Conservation (phyloP, 1,140 invertebrate species). For the Leptinotarsa texana region DNA sequence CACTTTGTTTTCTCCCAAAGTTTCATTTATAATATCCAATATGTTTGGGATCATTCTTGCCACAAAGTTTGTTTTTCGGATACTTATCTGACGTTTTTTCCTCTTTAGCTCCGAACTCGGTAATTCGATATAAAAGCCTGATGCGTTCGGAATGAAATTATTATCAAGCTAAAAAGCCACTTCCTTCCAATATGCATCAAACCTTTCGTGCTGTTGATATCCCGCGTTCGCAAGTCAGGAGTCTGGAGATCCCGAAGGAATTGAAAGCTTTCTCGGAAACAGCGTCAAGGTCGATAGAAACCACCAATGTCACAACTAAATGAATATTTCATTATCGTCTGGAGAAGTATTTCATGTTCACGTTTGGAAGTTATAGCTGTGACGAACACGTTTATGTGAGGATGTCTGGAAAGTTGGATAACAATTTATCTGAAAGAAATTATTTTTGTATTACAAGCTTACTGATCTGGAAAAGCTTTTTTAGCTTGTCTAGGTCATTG, state of each 20-base stretch:
- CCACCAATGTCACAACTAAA: background rate
- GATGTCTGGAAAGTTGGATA: no score
- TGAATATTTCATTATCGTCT: background rate
- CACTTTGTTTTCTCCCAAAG: no score
- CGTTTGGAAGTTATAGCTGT: background rate
- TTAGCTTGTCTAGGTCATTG: no score
- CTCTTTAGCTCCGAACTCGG: background rate
- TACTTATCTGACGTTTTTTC: no score
- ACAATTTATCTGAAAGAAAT: no score
- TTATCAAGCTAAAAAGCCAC: conserved; percentile 2
- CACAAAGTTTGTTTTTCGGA: no score
- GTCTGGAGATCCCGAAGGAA: background rate
- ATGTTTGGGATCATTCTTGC: no score
- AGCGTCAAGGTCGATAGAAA: conserved; percentile 4
- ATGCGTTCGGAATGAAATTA: background rate
- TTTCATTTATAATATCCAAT: no score
- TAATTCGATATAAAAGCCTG: conserved; percentile 3
- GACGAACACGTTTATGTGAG: no score
- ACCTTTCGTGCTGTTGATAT: background rate
- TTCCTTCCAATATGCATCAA: conserved; percentile 5
- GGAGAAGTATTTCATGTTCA: background rate
- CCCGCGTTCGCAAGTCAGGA: background rate
- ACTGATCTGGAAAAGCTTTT: no score
- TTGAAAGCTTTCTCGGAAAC: background rate
- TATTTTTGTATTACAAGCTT: no score